These are phyloP conservation scores for Salmo trutta DNA, from an alignment of 2,797 vertebrate species.

Conservation along the genomic window DNA sequence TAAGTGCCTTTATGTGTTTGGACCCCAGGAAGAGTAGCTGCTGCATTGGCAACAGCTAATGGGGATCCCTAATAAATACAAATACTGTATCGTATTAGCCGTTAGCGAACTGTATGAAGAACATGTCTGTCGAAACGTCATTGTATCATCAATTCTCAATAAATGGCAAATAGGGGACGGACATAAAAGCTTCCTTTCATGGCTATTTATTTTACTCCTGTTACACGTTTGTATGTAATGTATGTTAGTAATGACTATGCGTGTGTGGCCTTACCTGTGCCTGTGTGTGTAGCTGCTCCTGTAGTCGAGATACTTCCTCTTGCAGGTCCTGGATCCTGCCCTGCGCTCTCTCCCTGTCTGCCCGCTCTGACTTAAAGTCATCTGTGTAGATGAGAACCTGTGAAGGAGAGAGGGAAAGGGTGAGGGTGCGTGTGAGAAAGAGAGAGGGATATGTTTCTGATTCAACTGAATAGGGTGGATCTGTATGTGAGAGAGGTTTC, in stretches of 20 bases:
- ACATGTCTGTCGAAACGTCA: background rate
- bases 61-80: too few relatives aligned
- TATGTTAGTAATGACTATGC: background rate
- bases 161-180: background rate
- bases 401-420: background rate
- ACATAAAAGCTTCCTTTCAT: background rate
- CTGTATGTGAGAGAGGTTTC: slow-evolving; percentile 1
- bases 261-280: slow-evolving; percentile 55
- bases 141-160: background rate
- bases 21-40: too few relatives aligned
- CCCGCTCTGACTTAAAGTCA: slow-evolving; percentile 89
- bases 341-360: slow-evolving; percentile 90
- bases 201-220: background rate
- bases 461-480: background rate
- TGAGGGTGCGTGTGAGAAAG: slow-evolving; percentile 45
- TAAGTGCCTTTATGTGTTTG: too few relatives aligned
- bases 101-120: background rate
- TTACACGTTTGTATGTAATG: background rate
- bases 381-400: slow-evolving; percentile 90
- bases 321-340: slow-evolving; percentile 85
- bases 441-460: background rate
- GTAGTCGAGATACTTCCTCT: slow-evolving; percentile 77
- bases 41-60: too few relatives aligned
- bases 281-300: slow-evolving; percentile 79
- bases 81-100: background rate